Percentiles rank a stretch among this genome's conserved stretches.
phyloP scores from a whole-genome alignment of 1,140 invertebrate species.

The Chrysopa pallens region DNA sequence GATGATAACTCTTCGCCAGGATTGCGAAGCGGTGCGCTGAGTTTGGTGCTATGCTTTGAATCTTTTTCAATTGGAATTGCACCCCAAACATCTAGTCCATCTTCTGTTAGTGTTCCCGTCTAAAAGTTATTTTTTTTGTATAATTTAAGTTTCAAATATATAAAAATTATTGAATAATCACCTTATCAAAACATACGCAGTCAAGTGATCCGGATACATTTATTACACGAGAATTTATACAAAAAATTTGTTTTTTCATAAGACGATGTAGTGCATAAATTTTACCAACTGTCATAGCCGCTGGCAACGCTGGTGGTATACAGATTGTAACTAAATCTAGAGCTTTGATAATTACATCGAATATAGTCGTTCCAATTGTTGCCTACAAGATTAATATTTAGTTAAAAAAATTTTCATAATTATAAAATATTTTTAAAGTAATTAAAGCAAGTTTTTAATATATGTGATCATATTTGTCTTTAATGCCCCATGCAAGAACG shows the following conservation, averaged over 20 bases:
- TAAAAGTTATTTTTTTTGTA: conserved; percentile 20
- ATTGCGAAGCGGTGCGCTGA: conserved; percentile 18
- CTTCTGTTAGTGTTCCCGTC: conserved; percentile 83
- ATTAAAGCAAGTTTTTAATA: not conserved
- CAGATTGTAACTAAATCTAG: conserved; percentile 86
- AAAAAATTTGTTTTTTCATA: conserved; percentile 67
- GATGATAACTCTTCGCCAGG: conserved; percentile 44
- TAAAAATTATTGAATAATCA: conserved; percentile 20
- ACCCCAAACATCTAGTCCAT: conserved; percentile 75
- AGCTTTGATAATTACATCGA: conserved; percentile 55
- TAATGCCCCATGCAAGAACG: too few species aligned
- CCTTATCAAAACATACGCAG: conserved; percentile 95
- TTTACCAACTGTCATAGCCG: conserved; percentile 87
- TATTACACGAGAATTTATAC: conserved; percentile 83
- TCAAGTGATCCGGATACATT: conserved; percentile 93
- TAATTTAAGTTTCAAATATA: not conserved
- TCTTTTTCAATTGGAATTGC: conserved; percentile 41
- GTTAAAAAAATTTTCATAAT: not conserved
- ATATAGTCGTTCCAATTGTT: conserved; percentile 28
- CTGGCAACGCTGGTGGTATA: conserved; percentile 81
- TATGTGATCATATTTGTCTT: conserved; percentile 22
- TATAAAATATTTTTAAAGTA: not conserved
- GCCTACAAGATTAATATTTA: conserved; percentile 20
- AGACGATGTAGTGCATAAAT: conserved; percentile 79
- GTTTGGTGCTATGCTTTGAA: conserved; percentile 8